phyloP scores from a whole-genome alignment of 2,888 invertebrate species.

The Heliconius ethilla region DNA sequence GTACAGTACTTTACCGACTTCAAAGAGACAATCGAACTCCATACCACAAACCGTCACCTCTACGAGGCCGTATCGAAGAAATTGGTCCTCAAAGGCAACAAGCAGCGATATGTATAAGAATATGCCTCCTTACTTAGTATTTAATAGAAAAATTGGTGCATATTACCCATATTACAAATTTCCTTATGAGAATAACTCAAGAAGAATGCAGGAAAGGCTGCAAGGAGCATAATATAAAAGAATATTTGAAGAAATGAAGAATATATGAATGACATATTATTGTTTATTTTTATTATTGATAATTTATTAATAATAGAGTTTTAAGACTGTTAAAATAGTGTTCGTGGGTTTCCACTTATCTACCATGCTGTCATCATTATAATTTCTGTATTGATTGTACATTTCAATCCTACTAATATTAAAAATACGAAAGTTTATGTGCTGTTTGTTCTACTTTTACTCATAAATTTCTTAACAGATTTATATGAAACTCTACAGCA shows the following conservation, averaged over 20 bases:
- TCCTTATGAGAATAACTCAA: slow-evolving; percentile 52
- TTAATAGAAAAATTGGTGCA: slow-evolving; percentile 65
- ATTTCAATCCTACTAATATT: too few relatives aligned
- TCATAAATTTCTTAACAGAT: too few relatives aligned
- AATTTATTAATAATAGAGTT: too few relatives aligned
- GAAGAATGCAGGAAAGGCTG: slow-evolving; percentile 44
- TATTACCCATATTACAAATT: slow-evolving; percentile 70
- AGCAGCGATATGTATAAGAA: slow-evolving; percentile 50
- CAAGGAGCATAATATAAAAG: slow-evolving; percentile 14
- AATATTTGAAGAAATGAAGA: background rate
- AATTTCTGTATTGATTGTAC: background rate
- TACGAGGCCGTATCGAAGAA: slow-evolving; percentile 53
- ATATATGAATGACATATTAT: background rate
- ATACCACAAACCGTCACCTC: background rate
- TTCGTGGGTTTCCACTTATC: too few relatives aligned
- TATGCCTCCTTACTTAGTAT: slow-evolving; percentile 70
- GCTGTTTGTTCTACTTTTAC: too few relatives aligned
- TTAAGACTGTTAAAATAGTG: too few relatives aligned
- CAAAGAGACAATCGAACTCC: slow-evolving; percentile 14
- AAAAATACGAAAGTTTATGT: too few relatives aligned
- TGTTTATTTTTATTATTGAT: background rate
- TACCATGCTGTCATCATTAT: background rate
- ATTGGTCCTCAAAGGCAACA: slow-evolving; percentile 50
- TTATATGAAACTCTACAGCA: too few relatives aligned
- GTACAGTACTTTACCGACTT: slow-evolving; percentile 36